Evolutionary conservation across 1,140 invertebrate species (phyloP), one percentile per base, ranked within the genome.

Genomic region (Melanaphis sacchari): DNA sequence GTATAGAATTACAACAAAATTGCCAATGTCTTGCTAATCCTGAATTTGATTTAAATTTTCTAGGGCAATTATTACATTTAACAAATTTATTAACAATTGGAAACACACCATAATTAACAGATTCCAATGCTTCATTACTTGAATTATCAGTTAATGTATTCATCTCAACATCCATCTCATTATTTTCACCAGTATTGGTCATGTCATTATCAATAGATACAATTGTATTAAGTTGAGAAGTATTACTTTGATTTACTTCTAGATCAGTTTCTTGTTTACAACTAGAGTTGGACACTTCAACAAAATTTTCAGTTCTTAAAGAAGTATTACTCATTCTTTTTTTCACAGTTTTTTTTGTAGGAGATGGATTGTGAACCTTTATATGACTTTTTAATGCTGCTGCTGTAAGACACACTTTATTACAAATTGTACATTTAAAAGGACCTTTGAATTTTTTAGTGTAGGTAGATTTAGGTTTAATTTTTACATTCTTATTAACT

Each of bases 361-460:
- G 11, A 31, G 84, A 87, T 49, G 49, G 38, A 90, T n/a, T 66
- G 36, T 90, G 89, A 18, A 41, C n/a, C 31, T 93, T 93, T 40
- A 49, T 7, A 52, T 93, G 91, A 54, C 46, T 93, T 52, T 24
- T 31, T 85, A 93, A 85, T 18, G 91, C 91, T 49, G 76, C 91
- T 41, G 7, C 9, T 40, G 91, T 93, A 40, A 84, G 91, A 54
- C 91, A 93, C 3, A 85, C 22, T 93, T 93, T 93, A 31, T 2
- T 15, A 84, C 91, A 93, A 93, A 40, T 15, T n/a, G 1, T 18
- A 54, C 91, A 93, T 93, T 93, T 54, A 93, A 6, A 91, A 41
- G 81, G 0, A 36, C 52, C 22, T 66, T 90, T 90, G 15, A 0
- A 21, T 11, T 90, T 59, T 59, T 59, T 59, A 1, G 21, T 24